Evolutionary conservation across 1,140 invertebrate genomes (phyloP), one percentile per base, ranked within the genome.

Genomic region (Megalopta genalis): DNA sequence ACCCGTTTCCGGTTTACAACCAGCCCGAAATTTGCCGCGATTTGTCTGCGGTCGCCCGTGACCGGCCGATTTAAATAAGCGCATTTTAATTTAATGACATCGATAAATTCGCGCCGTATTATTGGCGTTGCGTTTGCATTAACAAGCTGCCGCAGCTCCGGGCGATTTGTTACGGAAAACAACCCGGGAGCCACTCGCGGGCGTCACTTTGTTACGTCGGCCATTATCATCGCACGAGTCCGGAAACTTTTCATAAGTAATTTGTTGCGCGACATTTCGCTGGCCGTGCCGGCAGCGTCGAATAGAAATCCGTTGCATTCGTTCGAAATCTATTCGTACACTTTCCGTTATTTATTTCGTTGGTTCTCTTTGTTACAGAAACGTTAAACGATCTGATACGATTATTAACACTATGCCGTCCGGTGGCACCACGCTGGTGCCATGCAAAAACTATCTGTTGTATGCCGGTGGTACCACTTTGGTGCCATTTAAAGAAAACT

Each of bases 11-110:
- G 62, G 72, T 63, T 39, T 5, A 18, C 64, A 14, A 46, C 60
- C 63, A 21, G 46, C 64, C 39, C 18, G 75, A 65, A 81, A 81
- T 81, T 77, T 23, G 32, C 42, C 52, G 9, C 25, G 67, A 81
- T 81, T 81, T 81, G 66, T 81, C 52, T 71, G 80, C 42, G 80
- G 80, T 65, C 16, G 2, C 21, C 12, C n/a, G 1, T 37, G 9
- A 49, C 16, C 49, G 23, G 25, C 16, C 67, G 74, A 69, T 81
- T 81, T 78, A 71, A 81, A 82, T 82, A 72, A 72, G 12, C 65
- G 66, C 49, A 27, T 81, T 81, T 76, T 81, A 49, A 77, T 81
- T 65, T 70, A 77, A 81, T 21, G 73, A 77, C 73, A 70, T 21
- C 73, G 65, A 81, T 81, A 77, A 81, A 77, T 75, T 49, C 49